Base-by-base conservation (phyloP, 2,888 invertebrate species). In the Oegoconia quadripuncta region DNA sequence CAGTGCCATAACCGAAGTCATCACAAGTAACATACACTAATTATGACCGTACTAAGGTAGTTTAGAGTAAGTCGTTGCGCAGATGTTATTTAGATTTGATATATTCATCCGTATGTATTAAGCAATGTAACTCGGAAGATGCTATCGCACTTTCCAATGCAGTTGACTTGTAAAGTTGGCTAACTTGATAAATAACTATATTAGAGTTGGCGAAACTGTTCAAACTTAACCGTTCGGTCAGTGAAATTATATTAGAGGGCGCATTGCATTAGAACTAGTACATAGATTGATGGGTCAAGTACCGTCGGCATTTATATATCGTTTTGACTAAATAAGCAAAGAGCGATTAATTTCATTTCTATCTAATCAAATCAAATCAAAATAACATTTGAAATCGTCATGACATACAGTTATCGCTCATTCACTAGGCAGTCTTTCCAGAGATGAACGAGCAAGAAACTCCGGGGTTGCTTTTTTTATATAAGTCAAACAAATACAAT, bases 181-280 rank as follows among this genome's bases (percentile, higher is more conserved):
- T 52, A 59, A 60, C 55, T 57, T 45, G 48, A 52, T 59, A 59
- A 59, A 57, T 60, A 55, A 57, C 60, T 59, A 38, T 41, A 40
- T 58, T 48, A 55, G 42, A 50, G 50, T 56, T 39, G 38, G 36
- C n/a, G 34, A 26, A 29, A 43, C 36, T 39, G 43, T 34, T 44
- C 45, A 39, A 38, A 40, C 30, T 42, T 50, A 37, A 41, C 35
- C 41, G 48, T 41, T 41, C 42, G 48, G 44, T n/a, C 48, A 34
- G 42, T 35, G 35, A 29, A 26, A 20, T 30, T 40, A 15, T 23
- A 42, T 48, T 47, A 44, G 44, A 45, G 31, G 41, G 25, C 9
- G 15, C 26, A 15, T 38, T n/a, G 14, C 15, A 13, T 36, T 18
- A n/a, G 15, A 33, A 31, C 34, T 42, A 35, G 28, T 30, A 37